phyloP scores from a whole-genome alignment of 2,888 invertebrate species.

The Rugalucina vietnamica region DNA sequence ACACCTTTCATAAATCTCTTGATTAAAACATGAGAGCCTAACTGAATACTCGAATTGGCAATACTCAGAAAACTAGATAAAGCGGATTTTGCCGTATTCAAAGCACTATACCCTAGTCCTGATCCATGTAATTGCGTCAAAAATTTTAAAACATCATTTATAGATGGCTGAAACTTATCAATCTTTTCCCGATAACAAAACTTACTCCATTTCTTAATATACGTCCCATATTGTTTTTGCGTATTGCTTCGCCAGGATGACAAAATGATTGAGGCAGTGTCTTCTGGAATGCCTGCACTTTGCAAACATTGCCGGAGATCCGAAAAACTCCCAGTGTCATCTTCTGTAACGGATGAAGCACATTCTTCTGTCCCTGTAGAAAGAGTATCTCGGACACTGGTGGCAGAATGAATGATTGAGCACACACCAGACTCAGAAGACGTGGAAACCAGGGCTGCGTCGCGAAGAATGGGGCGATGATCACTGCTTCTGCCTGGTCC shows the following conservation, averaged over 20 bases:
- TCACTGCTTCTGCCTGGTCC: conserved; percentile 24
- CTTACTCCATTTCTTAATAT: conserved; percentile 21
- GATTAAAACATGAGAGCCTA: conserved; percentile 27
- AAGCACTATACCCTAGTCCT: not conserved
- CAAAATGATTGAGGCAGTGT: conserved; percentile 6
- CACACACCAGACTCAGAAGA: conserved; percentile 19
- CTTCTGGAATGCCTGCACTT: conserved; percentile 2
- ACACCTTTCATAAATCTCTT: conserved; percentile 58
- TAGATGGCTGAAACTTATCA: not conserved
- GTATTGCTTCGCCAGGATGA: conserved; percentile 34
- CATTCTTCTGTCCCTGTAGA: not conserved
- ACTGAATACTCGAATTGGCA: too few relatives aligned
- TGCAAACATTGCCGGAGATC: conserved; percentile 13
- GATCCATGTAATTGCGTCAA: not conserved
- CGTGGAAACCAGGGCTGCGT: conserved; percentile 58
- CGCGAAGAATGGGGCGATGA: conserved; percentile 48
- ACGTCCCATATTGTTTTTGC: conserved; percentile 37
- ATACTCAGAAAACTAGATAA: not conserved
- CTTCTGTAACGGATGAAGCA: not conserved
- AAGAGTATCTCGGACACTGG: not conserved
- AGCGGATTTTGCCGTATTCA: not conserved
- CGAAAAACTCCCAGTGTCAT: conserved; percentile 9
- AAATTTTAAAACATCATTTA: conserved; percentile 23
- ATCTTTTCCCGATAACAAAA: conserved; percentile 26
- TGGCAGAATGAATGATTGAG: conserved; percentile 23